Conservation (phyloP, 2,113 vertebrate genomes). For the Gobius niger region DNA sequence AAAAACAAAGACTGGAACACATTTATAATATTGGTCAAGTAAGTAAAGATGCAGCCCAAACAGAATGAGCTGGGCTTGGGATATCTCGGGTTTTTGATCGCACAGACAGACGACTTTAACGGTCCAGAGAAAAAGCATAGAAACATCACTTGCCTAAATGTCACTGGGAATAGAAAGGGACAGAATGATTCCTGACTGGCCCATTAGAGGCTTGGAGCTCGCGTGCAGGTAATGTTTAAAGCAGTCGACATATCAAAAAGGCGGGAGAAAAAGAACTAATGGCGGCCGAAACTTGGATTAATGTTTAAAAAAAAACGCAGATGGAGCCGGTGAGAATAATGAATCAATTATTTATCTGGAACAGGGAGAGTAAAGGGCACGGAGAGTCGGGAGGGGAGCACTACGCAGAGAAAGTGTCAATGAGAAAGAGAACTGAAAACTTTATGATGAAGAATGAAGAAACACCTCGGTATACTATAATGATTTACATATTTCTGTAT, state of each 20-base stretch:
- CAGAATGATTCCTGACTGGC: constrained; percentile 7
- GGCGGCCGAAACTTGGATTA: constrained; percentile 40
- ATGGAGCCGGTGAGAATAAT: constrained; percentile 43
- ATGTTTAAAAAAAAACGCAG: constrained; percentile 24
- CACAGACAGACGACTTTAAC: constrained; percentile 12
- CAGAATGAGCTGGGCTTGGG: too few relatives aligned
- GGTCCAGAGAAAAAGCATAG: constrained; percentile 31
- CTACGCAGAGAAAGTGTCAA: constrained; percentile 26
- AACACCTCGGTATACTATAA: not conserved
- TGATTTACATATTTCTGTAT: too few relatives aligned
- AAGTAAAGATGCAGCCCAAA: too few relatives aligned
- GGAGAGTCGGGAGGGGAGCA: constrained; percentile 15
- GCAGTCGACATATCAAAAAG: constrained; percentile 38
- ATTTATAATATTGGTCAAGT: too few relatives aligned
- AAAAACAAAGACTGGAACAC: too few relatives aligned
- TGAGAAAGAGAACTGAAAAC: constrained; percentile 31
- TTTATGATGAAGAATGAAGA: constrained; percentile 19
- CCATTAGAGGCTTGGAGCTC: constrained; percentile 48
- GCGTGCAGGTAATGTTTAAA: constrained; percentile 9
- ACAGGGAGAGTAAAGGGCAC: constrained; percentile 48
- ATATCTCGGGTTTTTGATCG: constrained; percentile 4
- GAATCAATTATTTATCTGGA: constrained; percentile 62
- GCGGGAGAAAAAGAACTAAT: constrained; percentile 31
- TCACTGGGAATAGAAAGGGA: constrained; percentile 34
- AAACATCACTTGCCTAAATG: constrained; percentile 62